Evolutionary conservation across 2,888 invertebrate genomes (phyloP).

Genomic region (Ichneumon xanthorius): DNA sequence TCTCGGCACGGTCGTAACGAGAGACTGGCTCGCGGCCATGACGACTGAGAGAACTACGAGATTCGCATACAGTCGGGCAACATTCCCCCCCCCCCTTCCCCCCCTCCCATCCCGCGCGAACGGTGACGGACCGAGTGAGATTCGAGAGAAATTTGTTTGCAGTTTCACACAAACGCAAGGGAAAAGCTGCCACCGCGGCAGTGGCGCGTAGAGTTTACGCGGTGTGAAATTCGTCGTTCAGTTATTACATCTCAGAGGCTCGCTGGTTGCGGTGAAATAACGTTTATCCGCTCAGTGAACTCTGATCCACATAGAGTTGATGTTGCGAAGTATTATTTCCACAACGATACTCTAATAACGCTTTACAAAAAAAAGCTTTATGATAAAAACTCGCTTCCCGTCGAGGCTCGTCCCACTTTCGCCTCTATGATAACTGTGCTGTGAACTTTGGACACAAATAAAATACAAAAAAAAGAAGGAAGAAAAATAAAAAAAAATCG

Average conservation of each 20-base stretch:
- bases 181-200: conserved; percentile 8
- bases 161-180: conserved; percentile 31
- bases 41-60: conserved; percentile 22
- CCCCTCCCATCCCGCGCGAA: conserved; percentile 5
- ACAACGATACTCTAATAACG: not conserved
- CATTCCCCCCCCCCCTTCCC: not conserved
- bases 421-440: too few species aligned
- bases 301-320: not conserved
- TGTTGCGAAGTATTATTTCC: conserved; percentile 12
- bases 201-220: not conserved
- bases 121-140: conserved; percentile 46
- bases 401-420: not conserved
- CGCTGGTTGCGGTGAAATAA: conserved; percentile 33
- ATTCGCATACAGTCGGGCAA: conserved; percentile 7
- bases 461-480: too few species aligned
- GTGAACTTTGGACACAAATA: not conserved
- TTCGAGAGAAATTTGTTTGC: conserved; percentile 59
- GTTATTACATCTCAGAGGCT: conserved; percentile 56
- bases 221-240: conserved; percentile 15
- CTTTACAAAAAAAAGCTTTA: too few species aligned
- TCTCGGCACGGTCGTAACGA: conserved; percentile 41
- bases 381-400: not conserved
- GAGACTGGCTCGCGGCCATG: conserved; percentile 28
- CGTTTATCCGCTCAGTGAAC: conserved; percentile 23
- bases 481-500: not conserved